Evolutionary conservation across 1,140 invertebrate species (phyloP), one percentile per base, ranked within the genome.

Genomic region (Chymomyza costata): DNA sequence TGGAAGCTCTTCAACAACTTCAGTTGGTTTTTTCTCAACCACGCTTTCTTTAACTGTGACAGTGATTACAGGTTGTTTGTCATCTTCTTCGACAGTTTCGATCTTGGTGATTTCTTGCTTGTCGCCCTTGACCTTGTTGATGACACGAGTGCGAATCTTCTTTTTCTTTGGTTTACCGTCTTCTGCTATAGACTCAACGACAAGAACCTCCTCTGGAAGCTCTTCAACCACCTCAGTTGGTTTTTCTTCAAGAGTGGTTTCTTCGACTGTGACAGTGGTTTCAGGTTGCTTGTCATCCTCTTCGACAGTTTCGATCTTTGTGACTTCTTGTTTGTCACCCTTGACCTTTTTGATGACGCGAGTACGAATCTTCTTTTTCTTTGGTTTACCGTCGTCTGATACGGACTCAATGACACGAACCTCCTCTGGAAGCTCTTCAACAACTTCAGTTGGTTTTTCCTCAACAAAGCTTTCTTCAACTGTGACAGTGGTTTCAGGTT

Each of bases 31-130:
- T 14, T 52, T 30, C 19, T 38, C 46, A 7, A 49, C 7, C 25
- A 62, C 50, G 16, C 34, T 41, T 28, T 70, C 58, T 55, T 82
- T 40, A 14, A 73, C 57, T 28, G 51, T 69, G 0, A 84, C 65
- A 11, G 66, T 82, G 1, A 57, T 76, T 15, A 68, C 61, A 8
- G 74, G 73, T 30, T 66, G 50, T 64, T 85, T 64, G 39, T 60
- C 68, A 14, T 73, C 68, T 43, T 67, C 62, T 43, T 65, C 55
- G 8, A 78, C 34, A 19, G 53, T 83, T 11, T 83, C 56, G 46
- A 85, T 83, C 60, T 85, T 76, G 8, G 81, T 84, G 7, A 49
- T 64, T 61, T 85, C 70, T 59, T 78, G 43, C 56, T 71, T 85
- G 16, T 44, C 64, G 30, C 52, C 67, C 39, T 73, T 55, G 41